A percentile compares a stretch with the other conserved stretches of the same genome.
These are phyloP conservation scores for Astreopora myriophthalma DNA, from an alignment of 64 coral and sea anemone genomes.

Conservation along the genomic window DNA sequence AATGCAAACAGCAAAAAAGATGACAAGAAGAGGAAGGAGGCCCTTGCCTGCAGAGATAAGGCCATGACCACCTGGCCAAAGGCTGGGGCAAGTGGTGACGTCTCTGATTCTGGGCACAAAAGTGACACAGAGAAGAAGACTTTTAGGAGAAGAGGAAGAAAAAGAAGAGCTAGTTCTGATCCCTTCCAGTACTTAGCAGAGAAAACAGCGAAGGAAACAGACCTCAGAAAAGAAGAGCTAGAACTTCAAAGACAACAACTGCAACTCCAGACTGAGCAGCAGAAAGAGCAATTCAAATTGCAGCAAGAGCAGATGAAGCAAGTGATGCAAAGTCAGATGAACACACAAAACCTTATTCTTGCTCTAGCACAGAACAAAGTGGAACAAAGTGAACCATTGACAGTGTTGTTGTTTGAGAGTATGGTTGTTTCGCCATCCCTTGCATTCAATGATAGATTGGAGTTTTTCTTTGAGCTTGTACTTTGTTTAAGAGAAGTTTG, in stretches of 20 bases:
- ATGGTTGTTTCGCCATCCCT: constrained; percentile 3
- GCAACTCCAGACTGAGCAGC: constrained; percentile 66
- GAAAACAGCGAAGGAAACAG: constrained; percentile 66
- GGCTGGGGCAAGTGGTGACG: constrained; percentile 33
- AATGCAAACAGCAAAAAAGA: constrained; percentile 57
- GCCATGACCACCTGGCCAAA: constrained; percentile 75
- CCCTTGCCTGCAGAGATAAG: constrained; percentile 34
- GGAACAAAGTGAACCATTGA: constrained; percentile 52
- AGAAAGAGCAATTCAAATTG: constrained; percentile 68
- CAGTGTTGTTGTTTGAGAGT: constrained; percentile 21
- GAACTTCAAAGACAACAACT: constrained; percentile 67
- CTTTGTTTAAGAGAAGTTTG: not conserved
- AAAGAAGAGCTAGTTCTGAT: constrained; percentile 56
- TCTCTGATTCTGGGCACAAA: constrained; percentile 50
- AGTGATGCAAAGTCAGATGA: constrained; percentile 53
- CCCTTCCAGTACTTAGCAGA: constrained; percentile 62
- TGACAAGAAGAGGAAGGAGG: constrained; percentile 75
- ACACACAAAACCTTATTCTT: constrained; percentile 55
- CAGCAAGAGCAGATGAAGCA: constrained; percentile 68
- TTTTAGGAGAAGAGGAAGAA: constrained; percentile 52
- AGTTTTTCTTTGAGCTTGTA: constrained; percentile 40
- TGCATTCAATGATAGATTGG: constrained; percentile 24
- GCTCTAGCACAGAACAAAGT: constrained; percentile 43
- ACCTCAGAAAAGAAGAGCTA: constrained; percentile 69
- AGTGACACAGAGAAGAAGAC: constrained; percentile 1